A percentile compares a stretch with the other conserved stretches of the same genome.
These are phyloP conservation scores for Triplophysa yarkandensis DNA, from an alignment of 2,797 vertebrate species.

Conservation along the genomic window DNA sequence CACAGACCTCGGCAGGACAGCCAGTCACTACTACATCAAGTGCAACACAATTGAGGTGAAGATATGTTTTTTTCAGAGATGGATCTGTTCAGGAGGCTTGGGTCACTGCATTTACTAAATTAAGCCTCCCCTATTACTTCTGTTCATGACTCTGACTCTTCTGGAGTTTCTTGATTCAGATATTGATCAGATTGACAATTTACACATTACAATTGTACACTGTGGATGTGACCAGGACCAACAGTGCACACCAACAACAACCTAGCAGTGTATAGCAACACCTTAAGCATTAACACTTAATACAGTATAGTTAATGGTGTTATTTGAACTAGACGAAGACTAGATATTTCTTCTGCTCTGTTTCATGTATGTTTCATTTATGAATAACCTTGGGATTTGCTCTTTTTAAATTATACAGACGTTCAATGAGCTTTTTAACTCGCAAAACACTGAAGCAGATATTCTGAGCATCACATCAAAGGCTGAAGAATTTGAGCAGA, in stretches of 20 bases:
- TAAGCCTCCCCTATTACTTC: not conserved
- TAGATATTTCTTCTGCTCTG: not conserved
- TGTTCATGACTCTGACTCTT: too few relatives aligned
- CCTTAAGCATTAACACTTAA: not conserved
- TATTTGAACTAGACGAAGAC: not conserved
- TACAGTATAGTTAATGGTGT: not conserved
- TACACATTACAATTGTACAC: too few relatives aligned
- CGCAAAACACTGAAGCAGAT: conserved; percentile 92
- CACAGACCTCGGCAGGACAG: conserved; percentile 93
- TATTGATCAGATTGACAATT: not conserved
- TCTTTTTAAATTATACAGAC: conserved; percentile 74
- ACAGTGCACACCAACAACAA: not conserved
- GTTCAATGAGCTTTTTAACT: conserved; percentile 94
- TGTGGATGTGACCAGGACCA: not conserved
- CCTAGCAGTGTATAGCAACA: not conserved
- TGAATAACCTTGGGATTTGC: not conserved
- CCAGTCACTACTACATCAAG: conserved; percentile 98
- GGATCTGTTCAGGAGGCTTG: not conserved
- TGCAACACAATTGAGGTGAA: conserved; percentile 97
- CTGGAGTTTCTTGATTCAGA: not conserved
- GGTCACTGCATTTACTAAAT: too few relatives aligned
- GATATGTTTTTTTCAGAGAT: not conserved
- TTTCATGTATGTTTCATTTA: not conserved
- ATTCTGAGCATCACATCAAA: conserved; percentile 94
- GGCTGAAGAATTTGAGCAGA: conserved; percentile 98